phyloP scores from a whole-genome alignment of 2,888 invertebrate genomes.

The Mimachlamys varia region DNA sequence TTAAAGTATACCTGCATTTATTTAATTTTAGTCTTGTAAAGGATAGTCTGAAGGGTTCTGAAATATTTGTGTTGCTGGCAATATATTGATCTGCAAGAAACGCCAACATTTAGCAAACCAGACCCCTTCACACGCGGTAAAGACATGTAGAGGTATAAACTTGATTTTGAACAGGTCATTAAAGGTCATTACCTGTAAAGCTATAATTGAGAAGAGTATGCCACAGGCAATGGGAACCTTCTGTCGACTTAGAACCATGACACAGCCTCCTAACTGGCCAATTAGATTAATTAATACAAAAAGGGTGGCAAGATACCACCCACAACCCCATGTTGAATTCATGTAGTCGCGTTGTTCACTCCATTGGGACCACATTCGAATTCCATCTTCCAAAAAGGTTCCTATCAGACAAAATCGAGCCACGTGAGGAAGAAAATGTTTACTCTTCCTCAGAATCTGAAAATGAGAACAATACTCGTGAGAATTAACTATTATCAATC shows the following conservation, averaged over 20 bases:
- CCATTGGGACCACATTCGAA: conserved; percentile 99
- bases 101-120: no score
- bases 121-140: no score
- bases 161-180: no score
- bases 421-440: conserved; percentile 94
- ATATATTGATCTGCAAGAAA: no score
- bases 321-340: conserved; percentile 98
- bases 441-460: conserved; percentile 95
- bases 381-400: conserved; percentile 99
- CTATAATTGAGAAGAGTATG: conserved; percentile 96
- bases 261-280: conserved; percentile 97
- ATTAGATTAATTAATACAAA: conserved; percentile 98
- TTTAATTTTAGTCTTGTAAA: no score
- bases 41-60: no score
- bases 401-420: conserved; percentile 98
- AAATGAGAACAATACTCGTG: conserved; percentile 43
- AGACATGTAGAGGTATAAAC: no score
- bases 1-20: no score
- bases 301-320: conserved; percentile 94
- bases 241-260: conserved; percentile 96
- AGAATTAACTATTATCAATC: neutral
- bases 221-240: conserved; percentile 90
- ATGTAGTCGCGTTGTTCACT: conserved; percentile 98
- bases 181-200: conserved; percentile 89
- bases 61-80: no score